A percentile compares a stretch with the other conserved stretches of the same genome.
Evolutionary conservation across 2,888 invertebrate genomes (phyloP).

Genomic region (Thalpophila matura): DNA sequence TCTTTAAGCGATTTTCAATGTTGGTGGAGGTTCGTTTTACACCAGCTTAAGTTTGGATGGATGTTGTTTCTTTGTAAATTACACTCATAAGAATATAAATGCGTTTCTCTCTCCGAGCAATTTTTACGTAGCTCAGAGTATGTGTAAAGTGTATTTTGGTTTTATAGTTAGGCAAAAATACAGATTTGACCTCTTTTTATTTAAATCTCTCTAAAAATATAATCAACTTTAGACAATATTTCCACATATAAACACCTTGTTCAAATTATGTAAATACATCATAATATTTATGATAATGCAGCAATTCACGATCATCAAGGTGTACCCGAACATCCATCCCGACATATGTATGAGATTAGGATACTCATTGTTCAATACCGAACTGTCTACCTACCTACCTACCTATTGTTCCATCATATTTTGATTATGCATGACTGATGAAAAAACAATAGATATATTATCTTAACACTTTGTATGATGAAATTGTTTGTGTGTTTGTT

Average conservation of each 20-base stretch:
- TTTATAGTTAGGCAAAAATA: no score
- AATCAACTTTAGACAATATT: no score
- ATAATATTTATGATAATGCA: conserved; percentile 49
- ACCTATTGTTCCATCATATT: conserved; percentile 61
- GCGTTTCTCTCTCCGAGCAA: no score
- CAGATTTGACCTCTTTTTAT: no score
- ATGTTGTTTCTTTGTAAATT: not conserved
- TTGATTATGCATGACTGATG: conserved; percentile 62
- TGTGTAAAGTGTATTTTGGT: not conserved
- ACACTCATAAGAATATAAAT: no score
- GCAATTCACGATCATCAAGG: conserved; percentile 51
- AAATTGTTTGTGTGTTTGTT: conserved; percentile 42
- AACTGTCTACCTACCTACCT: no score
- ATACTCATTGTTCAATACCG: conserved; percentile 55
- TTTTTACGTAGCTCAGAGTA: no score
- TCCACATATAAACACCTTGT: conserved; percentile 5
- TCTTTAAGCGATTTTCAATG: conserved; percentile 8
- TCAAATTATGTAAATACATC: conserved; percentile 38
- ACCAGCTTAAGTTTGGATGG: not conserved
- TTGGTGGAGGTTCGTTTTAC: not conserved
- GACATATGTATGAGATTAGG: conserved; percentile 56
- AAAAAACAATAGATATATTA: conserved; percentile 55
- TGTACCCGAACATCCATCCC: conserved; percentile 40
- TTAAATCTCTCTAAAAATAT: no score
- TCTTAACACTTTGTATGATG: conserved; percentile 50